Conservation (phyloP, 2,113 vertebrate species). For the Campylomormyrus tamandua region DNA sequence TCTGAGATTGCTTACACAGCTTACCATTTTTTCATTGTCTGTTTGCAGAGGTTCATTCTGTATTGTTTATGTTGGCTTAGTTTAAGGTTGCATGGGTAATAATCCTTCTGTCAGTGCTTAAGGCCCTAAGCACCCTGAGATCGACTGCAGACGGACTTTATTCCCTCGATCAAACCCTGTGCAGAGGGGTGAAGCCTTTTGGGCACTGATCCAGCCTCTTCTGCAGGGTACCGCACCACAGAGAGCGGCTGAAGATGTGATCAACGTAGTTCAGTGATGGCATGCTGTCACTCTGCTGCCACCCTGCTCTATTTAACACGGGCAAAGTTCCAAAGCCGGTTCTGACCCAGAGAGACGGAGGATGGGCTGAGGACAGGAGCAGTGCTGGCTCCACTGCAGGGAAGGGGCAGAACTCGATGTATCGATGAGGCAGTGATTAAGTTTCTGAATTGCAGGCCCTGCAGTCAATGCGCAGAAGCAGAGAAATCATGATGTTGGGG, state of each 20-base stretch:
- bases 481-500: not conserved
- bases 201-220: not conserved
- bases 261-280: not conserved
- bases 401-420: not conserved
- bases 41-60: not conserved
- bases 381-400: not conserved
- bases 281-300: not conserved
- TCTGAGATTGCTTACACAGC: not conserved
- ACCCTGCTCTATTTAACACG: not conserved
- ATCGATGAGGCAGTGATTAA: not conserved
- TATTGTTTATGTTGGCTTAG: not conserved
- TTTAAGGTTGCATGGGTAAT: not conserved
- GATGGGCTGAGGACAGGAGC: not conserved
- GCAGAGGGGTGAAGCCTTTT: not conserved
- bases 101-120: not conserved
- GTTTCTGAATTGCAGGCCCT: not conserved
- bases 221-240: not conserved
- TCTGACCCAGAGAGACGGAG: not conserved
- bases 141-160: not conserved
- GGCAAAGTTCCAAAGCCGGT: not conserved
- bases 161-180: not conserved
- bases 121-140: not conserved
- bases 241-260: not conserved
- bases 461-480: not conserved
- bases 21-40: not conserved